Base-by-base conservation (phyloP, 35 echinoderm and acorn worm species). In the Ptychodera flava region DNA sequence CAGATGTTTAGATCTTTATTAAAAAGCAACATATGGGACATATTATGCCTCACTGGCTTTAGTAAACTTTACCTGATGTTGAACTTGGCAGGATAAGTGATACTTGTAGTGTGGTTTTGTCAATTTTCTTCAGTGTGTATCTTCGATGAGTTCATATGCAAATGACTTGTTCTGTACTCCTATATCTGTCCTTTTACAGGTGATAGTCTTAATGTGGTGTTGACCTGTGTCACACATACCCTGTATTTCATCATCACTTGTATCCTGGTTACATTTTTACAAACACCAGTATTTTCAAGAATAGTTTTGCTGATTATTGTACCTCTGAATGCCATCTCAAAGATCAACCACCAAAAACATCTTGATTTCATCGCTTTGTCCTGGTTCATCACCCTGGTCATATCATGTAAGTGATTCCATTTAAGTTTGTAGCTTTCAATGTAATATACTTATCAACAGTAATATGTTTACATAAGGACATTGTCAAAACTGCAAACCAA, bases 171-270 rank as follows among this genome's bases (percentile, higher is more conserved):
- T 64, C 6, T 12, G 22, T 12, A 64, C 6, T 64, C 16, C 6
- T 81, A 12, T 37, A 16, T 78, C 84, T 38, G 36, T 78, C 78
- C 29, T 1, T 88, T 36, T 52, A 16, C 85, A 97, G 96, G 96
- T 92, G 88, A 94, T 27, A 94, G 87, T 52, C 78, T 99, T 35
- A 85, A 88, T 6, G 30, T 93, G 0, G 80, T 99, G 16, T 78
- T 85, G 0, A 94, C 86, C 35, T 99, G 96, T 81, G 84, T 94
- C 14, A 29, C 86, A 22, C 96, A 99, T 75, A 36, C 82, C 12
- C 89, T 84, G 35, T 99, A 92, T 79, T 99, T 99, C 83, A 36
- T 94, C 10, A 31, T 99, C 0, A 90, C 91, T 29, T 90, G 92
- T 31, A 85, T 99, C 34, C 64, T 87, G 16, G 34, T 91, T 36